Conservation (phyloP, 2,888 invertebrate genomes). For the Drosophila antonietae region DNA sequence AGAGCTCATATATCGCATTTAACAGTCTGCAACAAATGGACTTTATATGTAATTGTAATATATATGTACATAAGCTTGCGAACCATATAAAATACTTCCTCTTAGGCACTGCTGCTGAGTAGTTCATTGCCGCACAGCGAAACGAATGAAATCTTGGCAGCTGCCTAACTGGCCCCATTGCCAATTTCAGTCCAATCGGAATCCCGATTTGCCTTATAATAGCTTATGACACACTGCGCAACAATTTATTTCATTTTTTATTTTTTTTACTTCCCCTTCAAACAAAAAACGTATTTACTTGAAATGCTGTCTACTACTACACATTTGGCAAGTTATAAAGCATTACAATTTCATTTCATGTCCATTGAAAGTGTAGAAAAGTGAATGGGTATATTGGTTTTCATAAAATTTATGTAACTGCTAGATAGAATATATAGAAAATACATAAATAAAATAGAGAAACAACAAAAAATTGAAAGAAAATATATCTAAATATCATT, state of each 20-base stretch:
- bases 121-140: slow-evolving; percentile 32
- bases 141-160: slow-evolving; percentile 50
- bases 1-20: not conserved
- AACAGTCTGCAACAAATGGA: not conserved
- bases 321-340: slow-evolving; percentile 45
- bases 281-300: slow-evolving; percentile 5
- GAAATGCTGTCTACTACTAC: slow-evolving; percentile 8
- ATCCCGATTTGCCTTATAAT: slow-evolving; percentile 43
- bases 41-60: not conserved
- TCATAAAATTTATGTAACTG: not conserved
- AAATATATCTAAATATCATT: too few relatives aligned
- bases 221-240: slow-evolving; percentile 53
- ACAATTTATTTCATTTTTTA: slow-evolving; percentile 33
- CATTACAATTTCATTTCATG: slow-evolving; percentile 10
- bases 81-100: slow-evolving; percentile 27
- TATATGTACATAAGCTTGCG: not conserved
- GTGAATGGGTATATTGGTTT: not conserved
- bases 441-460: not conserved
- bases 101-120: slow-evolving; percentile 32
- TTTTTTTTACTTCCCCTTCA: not conserved
- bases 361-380: not conserved
- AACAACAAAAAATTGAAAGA: not conserved
- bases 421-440: not conserved
- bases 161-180: slow-evolving; percentile 18
- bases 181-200: slow-evolving; percentile 36